Evolutionary conservation across 2,888 invertebrate species (phyloP).

Genomic region (Cryptus viduatorius): DNA sequence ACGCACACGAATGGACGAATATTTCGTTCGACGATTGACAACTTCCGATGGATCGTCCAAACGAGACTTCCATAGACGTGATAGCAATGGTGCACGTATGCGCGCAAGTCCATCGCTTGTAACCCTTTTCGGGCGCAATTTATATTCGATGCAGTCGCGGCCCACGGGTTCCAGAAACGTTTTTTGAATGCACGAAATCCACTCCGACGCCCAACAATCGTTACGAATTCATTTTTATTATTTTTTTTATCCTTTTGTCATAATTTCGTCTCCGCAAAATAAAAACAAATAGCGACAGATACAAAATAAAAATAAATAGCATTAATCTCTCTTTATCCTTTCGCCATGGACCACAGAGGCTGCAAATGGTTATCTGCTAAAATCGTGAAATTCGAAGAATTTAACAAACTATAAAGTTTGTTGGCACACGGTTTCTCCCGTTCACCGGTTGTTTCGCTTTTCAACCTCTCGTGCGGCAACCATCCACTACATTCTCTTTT

Average conservation of each 20-base stretch:
- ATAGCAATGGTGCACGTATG: background rate
- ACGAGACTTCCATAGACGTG: conserved; percentile 33
- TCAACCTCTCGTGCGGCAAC: conserved; percentile 53
- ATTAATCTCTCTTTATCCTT: conserved; percentile 48
- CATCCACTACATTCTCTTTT: conserved; percentile 55
- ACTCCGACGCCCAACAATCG: conserved; percentile 11
- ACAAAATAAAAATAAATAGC: conserved; percentile 42
- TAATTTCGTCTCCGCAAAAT: conserved; percentile 47
- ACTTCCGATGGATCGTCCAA: conserved; percentile 50
- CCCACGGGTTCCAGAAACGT: conserved; percentile 33
- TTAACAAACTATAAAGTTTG: conserved; percentile 68
- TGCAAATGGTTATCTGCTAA: conserved; percentile 53
- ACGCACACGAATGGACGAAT: conserved; percentile 17
- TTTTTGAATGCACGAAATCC: conserved; percentile 63
- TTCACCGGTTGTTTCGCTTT: conserved; percentile 5
- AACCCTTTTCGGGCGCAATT: conserved; percentile 24
- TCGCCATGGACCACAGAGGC: conserved; percentile 4
- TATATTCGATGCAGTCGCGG: conserved; percentile 57
- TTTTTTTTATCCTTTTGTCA: conserved; percentile 15
- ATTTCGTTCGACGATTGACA: conserved; percentile 34
- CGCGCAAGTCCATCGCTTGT: background rate
- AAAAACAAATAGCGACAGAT: conserved; percentile 33
- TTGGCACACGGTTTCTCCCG: conserved; percentile 59
- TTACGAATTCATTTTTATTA: conserved; percentile 22
- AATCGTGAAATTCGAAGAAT: conserved; percentile 65